Conservation (phyloP, 2,113 vertebrate genomes). For the Mixornis gularis region DNA sequence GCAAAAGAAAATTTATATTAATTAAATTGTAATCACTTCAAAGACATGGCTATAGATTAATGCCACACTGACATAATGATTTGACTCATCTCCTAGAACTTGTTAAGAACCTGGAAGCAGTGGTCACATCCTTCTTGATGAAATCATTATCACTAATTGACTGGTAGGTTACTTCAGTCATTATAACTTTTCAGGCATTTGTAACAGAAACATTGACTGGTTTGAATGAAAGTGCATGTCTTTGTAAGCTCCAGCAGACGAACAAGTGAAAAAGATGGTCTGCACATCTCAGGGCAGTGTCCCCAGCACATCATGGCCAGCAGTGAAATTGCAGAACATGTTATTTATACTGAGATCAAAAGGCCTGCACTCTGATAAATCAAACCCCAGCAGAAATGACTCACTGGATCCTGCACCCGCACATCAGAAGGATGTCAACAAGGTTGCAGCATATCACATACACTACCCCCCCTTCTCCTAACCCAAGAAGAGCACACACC, state of each 20-base stretch:
- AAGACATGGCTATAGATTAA: not conserved
- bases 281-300: not conserved
- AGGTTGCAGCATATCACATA: not conserved
- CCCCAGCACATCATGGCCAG: not conserved
- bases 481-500: not conserved
- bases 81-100: not conserved
- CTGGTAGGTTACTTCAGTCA: not conserved
- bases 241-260: not conserved
- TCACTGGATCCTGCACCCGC: not conserved
- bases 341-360: not conserved
- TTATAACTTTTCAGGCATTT: not conserved
- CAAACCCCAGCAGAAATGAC: not conserved
- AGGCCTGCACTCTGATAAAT: not conserved
- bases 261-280: not conserved
- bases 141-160: not conserved
- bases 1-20: not conserved
- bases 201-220: not conserved
- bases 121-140: not conserved
- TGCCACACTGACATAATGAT: not conserved
- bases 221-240: not conserved
- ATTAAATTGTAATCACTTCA: not conserved
- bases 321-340: not conserved
- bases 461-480: not conserved
- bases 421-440: not conserved
- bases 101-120: not conserved